Evolutionary conservation across 2,113 vertebrate species (phyloP).

Genomic region (Willisornis vidua): DNA sequence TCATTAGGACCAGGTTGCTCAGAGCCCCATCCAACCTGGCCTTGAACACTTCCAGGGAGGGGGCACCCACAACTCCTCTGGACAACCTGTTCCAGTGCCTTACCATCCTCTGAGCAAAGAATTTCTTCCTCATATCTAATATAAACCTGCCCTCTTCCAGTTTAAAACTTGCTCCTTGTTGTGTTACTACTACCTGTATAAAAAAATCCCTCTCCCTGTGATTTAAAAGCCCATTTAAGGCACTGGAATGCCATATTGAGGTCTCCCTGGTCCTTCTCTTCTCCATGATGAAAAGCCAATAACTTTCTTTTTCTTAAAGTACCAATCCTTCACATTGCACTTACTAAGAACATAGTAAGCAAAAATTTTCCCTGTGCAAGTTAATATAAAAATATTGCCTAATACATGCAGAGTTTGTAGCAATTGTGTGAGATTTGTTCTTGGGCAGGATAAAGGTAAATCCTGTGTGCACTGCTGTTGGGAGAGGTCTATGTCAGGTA

Average conservation of each 20-base stretch:
- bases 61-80: not conserved
- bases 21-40: not conserved
- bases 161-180: not conserved
- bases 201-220: not conserved
- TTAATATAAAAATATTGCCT: not conserved
- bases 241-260: not conserved
- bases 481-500: not conserved
- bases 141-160: not conserved
- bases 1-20: accelerated
- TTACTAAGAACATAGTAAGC: not conserved
- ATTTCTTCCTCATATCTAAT: not conserved
- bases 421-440: not conserved
- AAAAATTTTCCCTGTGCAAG: not conserved
- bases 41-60: not conserved
- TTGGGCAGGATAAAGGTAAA: not conserved
- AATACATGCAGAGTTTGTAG: not conserved
- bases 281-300: not conserved
- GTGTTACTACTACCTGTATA: not conserved
- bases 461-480: accelerated
- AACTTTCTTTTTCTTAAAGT: not conserved
- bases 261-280: not conserved
- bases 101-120: not conserved
- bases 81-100: not conserved
- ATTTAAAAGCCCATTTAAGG: not conserved
- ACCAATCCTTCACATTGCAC: not conserved